Conservation (phyloP, 2,797 vertebrate genomes). For the Columba guinea region DNA sequence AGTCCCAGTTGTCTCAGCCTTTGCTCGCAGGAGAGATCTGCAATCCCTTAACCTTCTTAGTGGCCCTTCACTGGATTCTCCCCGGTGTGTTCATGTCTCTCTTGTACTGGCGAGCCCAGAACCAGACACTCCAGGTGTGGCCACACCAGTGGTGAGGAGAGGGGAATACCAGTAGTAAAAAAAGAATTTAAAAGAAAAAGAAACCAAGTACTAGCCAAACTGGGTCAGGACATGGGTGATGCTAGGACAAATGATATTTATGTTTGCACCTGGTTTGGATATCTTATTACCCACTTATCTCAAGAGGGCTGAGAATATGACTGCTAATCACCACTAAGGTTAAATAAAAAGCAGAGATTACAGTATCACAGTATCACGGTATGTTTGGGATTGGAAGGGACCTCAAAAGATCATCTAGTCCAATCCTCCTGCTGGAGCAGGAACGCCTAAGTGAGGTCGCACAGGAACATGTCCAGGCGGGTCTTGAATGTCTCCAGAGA, state of each 20-base stretch:
- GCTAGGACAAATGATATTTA: background rate
- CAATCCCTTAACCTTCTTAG: background rate
- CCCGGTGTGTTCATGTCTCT: background rate
- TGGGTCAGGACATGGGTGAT: background rate
- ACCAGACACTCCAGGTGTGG: background rate
- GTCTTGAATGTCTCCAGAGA: no score
- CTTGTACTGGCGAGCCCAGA: no score
- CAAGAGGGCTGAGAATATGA: background rate
- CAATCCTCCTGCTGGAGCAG: no score
- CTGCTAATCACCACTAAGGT: background rate
- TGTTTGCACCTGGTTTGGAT: background rate
- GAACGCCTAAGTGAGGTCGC: no score
- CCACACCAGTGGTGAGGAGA: background rate
- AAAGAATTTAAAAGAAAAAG: background rate
- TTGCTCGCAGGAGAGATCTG: background rate
- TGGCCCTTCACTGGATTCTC: background rate
- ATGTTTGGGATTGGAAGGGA: no score
- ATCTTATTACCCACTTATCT: background rate
- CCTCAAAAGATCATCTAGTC: no score
- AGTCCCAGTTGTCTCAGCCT: background rate
- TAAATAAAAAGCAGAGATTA: background rate
- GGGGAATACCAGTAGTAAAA: background rate
- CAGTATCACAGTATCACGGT: no score
- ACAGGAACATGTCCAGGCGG: no score
- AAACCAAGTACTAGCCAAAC: background rate